Evolutionary conservation across 2,888 invertebrate species (phyloP), one percentile per base, ranked within the genome.

Genomic region (Synanthedon vespiformis): DNA sequence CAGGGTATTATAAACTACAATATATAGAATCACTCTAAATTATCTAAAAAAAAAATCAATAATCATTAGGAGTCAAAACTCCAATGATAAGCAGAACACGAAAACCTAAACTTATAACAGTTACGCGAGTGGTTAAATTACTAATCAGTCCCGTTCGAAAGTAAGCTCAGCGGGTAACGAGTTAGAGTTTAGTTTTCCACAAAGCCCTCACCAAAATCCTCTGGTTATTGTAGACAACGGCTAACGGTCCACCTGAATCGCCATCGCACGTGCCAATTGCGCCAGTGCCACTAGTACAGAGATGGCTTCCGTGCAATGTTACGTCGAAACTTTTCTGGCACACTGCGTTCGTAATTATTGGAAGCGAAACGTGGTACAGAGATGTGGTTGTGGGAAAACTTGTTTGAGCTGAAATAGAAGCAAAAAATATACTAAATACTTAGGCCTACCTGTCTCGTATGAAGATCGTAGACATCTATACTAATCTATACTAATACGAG

Each of bases 181-280:
- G 10, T 8, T 34, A 34, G 34, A 34, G 34, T 34, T 34, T 34
- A 44, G 10, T 34, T 34, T 34, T 10, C 34, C 10, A 34, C 10
- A 34, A 12, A 16, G 3, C 2, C 14, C 65, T 63, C 54, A 83
- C 84, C 72, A 82, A 65, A 40, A 64, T 72, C 49, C 67, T 70
- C 2, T 51, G 56, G 40, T 72, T 72, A 4, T 76, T 68, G 56
- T 66, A 59, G 0, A 70, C 40, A 1, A 73, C 61, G 0, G 76
- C 71, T 48, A 84, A 56, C 0, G 85, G 84, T 1, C 85, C 84
- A 0, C 85, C 85, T 0, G 80, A 82, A 53, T 85, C 85, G 0
- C 85, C 85, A 34, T 79, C 84, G 57, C 90, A 89, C 2, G 87
- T 85, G 0, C 88, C 85, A n/a, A 72, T 76, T 0, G 76, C 72